These are phyloP conservation scores for Columba livia DNA, from an alignment of 2,113 vertebrate genomes.

Conservation along the genomic window DNA sequence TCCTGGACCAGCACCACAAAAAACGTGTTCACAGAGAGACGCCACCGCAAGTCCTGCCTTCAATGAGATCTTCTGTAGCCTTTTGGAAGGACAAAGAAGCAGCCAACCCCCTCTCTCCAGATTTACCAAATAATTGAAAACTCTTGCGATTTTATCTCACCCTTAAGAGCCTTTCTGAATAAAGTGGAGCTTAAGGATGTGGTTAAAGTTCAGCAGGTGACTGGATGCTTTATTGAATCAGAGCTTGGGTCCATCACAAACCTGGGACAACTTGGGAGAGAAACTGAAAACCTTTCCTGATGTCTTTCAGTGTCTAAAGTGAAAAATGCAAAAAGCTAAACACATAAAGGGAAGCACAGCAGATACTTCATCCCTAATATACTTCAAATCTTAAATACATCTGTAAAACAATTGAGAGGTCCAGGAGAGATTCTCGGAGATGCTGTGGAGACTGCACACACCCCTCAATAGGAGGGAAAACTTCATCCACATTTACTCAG, in stretches of 20 bases:
- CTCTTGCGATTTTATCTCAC: background rate
- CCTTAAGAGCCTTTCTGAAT: background rate
- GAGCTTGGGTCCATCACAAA: background rate
- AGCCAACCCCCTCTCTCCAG: background rate
- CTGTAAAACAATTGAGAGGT: background rate
- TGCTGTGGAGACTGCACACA: background rate
- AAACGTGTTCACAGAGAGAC: rapidly evolving
- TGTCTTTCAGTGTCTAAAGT: background rate
- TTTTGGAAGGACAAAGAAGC: background rate
- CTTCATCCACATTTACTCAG: background rate
- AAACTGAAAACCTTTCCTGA: background rate
- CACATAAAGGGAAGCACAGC: background rate
- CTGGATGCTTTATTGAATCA: background rate
- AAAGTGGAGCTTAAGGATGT: background rate
- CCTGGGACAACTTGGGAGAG: rapidly evolving
- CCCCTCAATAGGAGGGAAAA: background rate
- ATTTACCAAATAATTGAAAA: background rate
- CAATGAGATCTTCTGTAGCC: background rate
- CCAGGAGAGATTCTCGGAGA: background rate
- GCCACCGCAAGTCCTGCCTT: rapidly evolving
- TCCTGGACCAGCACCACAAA: background rate
- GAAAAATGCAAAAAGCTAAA: background rate
- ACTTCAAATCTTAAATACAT: background rate
- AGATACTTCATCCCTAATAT: background rate
- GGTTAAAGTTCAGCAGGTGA: background rate